Base-by-base conservation (phyloP, 2,888 invertebrate genomes). In the Cosmia trapezina region DNA sequence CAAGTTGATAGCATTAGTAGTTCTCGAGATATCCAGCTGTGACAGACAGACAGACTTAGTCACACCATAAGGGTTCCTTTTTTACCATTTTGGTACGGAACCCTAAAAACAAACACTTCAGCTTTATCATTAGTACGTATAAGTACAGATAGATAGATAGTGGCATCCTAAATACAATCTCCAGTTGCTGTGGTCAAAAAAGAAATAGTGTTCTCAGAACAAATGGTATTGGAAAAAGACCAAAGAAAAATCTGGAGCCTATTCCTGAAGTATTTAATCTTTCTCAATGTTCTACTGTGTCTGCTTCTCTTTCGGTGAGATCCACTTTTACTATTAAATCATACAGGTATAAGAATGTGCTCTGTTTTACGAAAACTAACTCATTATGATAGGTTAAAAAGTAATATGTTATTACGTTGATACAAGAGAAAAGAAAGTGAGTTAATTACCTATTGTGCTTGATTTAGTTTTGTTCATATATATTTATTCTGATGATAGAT, bases 351-450 rank as follows among this genome's bases (percentile, higher is more conserved):
- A 33, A 6, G 6, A 6, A 43, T 22, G 17, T 22, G 14, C 5
- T 49, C 5, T 56, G 45, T 45, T 66, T 76, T 68, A 73, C 57
- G 53, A 70, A 66, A 72, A 74, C 61, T 33, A 69, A 70, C 60
- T 54, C 43, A 72, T 72, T 71, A 74, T 45, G 28, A 69, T 64
- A 9, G 45, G 65, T 76, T 84, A 80, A n/a, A n/a, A n/a, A 47
- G 68, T 78, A 78, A 84, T 71, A 22, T 17, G 54, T 73, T 71
- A 76, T 67, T 56, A 71, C 62, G 70, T 66, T 63, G 37, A 56
- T 54, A 57, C n/a, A 70, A 41, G 64, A 33, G 76, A 66, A 77
- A 80, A 84, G 77, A 84, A 84, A 84, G 82, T 76, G 57, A 72
- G 59, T 28, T 78, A 78, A 73, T 66, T 84, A 56, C 45, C 70